Conservation (phyloP, 2,888 invertebrate genomes). For the Carcina quercana region DNA sequence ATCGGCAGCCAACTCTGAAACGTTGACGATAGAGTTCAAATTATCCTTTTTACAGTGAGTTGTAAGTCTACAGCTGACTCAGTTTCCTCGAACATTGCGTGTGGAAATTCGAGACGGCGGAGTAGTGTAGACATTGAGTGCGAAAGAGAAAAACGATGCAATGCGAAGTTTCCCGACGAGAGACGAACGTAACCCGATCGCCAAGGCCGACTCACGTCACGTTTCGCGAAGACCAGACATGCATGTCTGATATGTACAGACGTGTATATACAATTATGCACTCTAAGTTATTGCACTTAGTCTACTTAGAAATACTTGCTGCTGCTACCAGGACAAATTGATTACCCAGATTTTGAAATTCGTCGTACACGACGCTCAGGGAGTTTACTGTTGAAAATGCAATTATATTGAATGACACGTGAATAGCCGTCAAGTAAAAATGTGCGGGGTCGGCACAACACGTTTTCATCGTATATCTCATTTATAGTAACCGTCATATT, state of each 20-base stretch:
- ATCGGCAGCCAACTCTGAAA: slow-evolving; percentile 23
- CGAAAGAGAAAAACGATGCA: slow-evolving; percentile 41
- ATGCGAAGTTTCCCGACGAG: slow-evolving; percentile 40
- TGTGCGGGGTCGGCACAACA: too few relatives aligned
- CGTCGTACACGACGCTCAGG: too few relatives aligned
- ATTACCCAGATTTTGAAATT: too few relatives aligned
- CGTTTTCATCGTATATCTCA: too few relatives aligned
- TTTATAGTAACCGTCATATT: too few relatives aligned
- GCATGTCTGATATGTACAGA: slow-evolving; percentile 40
- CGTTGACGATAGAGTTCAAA: slow-evolving; percentile 33
- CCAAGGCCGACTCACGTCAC: slow-evolving; percentile 68
- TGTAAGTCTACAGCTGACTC: slow-evolving; percentile 46
- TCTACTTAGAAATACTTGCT: slow-evolving; percentile 12
- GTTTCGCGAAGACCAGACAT: slow-evolving; percentile 62
- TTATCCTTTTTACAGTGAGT: slow-evolving; percentile 18
- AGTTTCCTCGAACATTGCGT: slow-evolving; percentile 58
- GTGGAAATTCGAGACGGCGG: slow-evolving; percentile 61
- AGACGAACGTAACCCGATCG: slow-evolving; percentile 51
- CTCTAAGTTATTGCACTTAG: slow-evolving; percentile 49
- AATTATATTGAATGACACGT: too few relatives aligned
- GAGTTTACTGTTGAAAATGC: too few relatives aligned
- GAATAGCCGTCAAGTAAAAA: too few relatives aligned
- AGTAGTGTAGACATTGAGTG: slow-evolving; percentile 46
- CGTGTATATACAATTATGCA: slow-evolving; percentile 22
- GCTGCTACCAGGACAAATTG: too few relatives aligned